Evolutionary conservation across 2,113 vertebrate species (phyloP).

Genomic region (Sinocyclocheilus anshuiensis): DNA sequence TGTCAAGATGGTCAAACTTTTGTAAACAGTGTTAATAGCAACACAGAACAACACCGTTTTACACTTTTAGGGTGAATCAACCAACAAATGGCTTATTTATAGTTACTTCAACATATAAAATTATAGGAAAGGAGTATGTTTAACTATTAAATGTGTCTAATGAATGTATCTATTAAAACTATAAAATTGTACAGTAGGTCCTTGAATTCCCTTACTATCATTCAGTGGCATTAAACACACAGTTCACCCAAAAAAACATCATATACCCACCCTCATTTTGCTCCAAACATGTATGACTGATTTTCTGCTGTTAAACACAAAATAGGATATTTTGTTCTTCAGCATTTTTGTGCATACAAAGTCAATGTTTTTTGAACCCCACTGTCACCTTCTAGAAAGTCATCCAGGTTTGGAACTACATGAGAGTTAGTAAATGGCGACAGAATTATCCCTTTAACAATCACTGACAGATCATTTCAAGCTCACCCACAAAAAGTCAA

Average conservation of each 20-base stretch:
- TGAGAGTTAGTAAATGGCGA: background rate
- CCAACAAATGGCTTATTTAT: background rate
- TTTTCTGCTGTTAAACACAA: background rate
- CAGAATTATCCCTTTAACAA: background rate
- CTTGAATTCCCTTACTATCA: background rate
- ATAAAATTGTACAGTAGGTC: background rate
- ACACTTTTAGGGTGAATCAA: background rate
- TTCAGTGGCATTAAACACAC: background rate
- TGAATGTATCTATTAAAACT: too few relatives aligned
- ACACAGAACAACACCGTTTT: background rate
- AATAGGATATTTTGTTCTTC: background rate
- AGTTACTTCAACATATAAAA: background rate
- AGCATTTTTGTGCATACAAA: background rate
- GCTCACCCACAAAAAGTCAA: slow-evolving; percentile 15
- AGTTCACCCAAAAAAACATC: background rate
- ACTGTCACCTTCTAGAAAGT: background rate
- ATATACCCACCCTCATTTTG: background rate
- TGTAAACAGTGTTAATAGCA: background rate
- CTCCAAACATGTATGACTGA: background rate
- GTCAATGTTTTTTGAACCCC: background rate
- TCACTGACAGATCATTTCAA: background rate
- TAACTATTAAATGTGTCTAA: background rate
- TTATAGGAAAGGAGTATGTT: background rate
- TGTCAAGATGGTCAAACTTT: background rate
- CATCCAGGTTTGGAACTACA: background rate